These are phyloP conservation scores for human (Homo sapiens) DNA, from an alignment of 2,113 vertebrate species.

Conservation along the genomic window DNA sequence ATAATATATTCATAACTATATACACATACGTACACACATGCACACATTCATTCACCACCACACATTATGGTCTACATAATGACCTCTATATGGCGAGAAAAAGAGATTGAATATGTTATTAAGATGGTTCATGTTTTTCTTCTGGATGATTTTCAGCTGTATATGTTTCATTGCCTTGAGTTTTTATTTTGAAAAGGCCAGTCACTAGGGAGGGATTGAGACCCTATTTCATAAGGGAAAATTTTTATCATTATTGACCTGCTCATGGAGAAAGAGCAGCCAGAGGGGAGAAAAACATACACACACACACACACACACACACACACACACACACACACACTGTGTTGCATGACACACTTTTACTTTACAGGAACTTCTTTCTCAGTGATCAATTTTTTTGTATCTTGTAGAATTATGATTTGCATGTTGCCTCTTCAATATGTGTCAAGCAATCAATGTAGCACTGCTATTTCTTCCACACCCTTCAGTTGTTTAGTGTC, in stretches of 20 bases:
- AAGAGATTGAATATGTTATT: slow-evolving; percentile 20
- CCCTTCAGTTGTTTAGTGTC: slow-evolving; percentile 63
- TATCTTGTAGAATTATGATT: slow-evolving; percentile 77
- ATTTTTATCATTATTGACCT: slow-evolving; percentile 75
- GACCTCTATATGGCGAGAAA: background rate
- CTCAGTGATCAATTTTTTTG: slow-evolving; percentile 70
- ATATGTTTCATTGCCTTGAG: slow-evolving; percentile 61
- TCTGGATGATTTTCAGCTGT: background rate
- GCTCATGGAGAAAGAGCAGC: slow-evolving; percentile 67
- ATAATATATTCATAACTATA: background rate
- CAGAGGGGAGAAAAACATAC: background rate
- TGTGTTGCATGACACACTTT: slow-evolving; percentile 62
- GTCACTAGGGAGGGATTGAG: background rate
- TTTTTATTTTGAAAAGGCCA: slow-evolving; percentile 68
- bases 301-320: slow-evolving; percentile 51
- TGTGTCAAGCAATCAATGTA: slow-evolving; percentile 74
- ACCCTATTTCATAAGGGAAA: slow-evolving; percentile 31
- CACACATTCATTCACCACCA: background rate
- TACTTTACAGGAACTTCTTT: slow-evolving; percentile 72
- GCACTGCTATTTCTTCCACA: slow-evolving; percentile 62
- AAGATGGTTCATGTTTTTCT: background rate
- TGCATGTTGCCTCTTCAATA: slow-evolving; percentile 78
- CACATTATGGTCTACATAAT: background rate
- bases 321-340: slow-evolving; percentile 35
- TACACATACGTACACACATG: background rate